Conservation (phyloP, 2,888 invertebrate genomes). For the Dicroscelio sp. region DNA sequence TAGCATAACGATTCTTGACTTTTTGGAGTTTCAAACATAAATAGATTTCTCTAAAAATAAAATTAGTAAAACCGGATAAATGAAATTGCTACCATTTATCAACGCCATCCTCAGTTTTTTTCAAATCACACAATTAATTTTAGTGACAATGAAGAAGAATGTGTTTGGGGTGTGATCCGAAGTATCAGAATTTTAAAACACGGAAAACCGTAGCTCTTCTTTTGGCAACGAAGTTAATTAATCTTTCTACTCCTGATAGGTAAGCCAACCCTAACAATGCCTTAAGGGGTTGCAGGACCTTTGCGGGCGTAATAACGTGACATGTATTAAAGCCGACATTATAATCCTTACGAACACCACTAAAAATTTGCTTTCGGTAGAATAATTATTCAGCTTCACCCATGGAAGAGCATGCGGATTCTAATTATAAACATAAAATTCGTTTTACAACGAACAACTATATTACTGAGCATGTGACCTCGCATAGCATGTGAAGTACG, state of each 20-base stretch:
- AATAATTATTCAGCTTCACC: constrained; percentile 36
- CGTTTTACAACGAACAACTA: not conserved
- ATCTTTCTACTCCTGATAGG: constrained; percentile 65
- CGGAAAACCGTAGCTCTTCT: constrained; percentile 16
- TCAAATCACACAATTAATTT: constrained; percentile 33
- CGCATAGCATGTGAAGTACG: too few relatives aligned
- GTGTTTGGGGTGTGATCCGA: not conserved
- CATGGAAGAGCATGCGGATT: not conserved
- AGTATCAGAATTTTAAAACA: constrained; percentile 15
- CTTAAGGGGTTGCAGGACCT: constrained; percentile 67
- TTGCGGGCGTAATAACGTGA: constrained; percentile 67
- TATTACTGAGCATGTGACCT: too few relatives aligned
- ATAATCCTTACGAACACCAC: constrained; percentile 53
- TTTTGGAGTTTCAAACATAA: not conserved
- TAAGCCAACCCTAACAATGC: constrained; percentile 71
- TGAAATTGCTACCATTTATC: not conserved
- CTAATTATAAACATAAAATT: constrained; percentile 56
- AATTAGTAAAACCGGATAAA: not conserved
- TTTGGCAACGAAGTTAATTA: constrained; percentile 62
- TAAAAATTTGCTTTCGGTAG: constrained; percentile 59
- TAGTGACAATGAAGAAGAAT: constrained; percentile 5
- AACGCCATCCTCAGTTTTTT: not conserved
- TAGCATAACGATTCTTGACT: too few relatives aligned
- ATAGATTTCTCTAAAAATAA: not conserved
- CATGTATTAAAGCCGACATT: constrained; percentile 66